Evolutionary conservation across 2,797 vertebrate species (phyloP), one percentile per base, ranked within the genome.

Genomic region (Aeoliscus strigatus): DNA sequence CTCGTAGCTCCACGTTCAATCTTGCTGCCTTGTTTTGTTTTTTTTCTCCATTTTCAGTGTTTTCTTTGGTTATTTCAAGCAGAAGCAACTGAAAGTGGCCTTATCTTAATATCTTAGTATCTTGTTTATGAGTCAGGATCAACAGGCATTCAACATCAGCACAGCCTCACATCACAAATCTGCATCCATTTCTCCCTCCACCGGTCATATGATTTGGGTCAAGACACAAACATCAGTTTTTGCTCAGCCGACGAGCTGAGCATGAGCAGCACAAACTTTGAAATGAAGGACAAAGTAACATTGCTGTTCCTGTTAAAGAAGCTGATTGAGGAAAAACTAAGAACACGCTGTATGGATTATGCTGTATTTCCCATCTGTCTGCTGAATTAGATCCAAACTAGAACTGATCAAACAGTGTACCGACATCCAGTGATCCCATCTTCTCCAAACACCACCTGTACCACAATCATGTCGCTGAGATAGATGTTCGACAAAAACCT

Each of bases 331-430:
- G 25, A 21, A 5, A 14, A 25, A 25, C 24, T 25, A 9, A 7
- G 24, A 25, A 25, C 24, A 25, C 9, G 3, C 24, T 25, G 24
- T 5, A 25, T 6, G 3, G 24, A 9, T 25, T 3, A 25, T 25
- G 9, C 6, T 25, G 24, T 6, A 6, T 9, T 1, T 9, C 2
- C 26, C 14, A 15, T 18, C 14, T 25, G 6, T 25, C 24, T 25
- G 24, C 8, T 25, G 18, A 21, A 21, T 21, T 21, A 21, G 18
- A 21, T 21, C 6, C 14, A 28, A 28, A 14, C 7, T 14, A 9
- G 36, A 34, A 35, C 47, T 11, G n/a, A 25, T 51, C 35, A 36
- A 27, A 44, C 44, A 14, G 28, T n/a, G 7, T 1, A 27, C 5
- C 2, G 9, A 16, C 15, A 16, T 8, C 14, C 24, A 12, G n/a